phyloP scores from a whole-genome alignment of 2,888 invertebrate genomes.

The Plebejus anna region DNA sequence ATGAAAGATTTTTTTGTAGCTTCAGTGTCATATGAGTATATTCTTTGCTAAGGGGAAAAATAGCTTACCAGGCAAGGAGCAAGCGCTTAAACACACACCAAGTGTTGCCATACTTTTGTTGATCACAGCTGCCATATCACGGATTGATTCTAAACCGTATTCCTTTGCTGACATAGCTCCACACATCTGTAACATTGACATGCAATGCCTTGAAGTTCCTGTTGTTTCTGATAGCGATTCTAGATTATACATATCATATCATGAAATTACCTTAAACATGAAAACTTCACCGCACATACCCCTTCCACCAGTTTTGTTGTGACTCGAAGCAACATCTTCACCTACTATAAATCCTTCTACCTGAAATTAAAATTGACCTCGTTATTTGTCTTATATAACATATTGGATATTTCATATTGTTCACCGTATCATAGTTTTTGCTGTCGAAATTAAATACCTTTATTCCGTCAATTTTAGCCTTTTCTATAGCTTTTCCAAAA shows the following conservation, averaged over 20 bases:
- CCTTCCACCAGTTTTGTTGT: constrained; percentile 80
- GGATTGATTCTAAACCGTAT: constrained; percentile 78
- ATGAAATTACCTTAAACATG: constrained; percentile 68
- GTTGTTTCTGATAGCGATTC: not conserved
- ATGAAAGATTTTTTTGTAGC: not conserved
- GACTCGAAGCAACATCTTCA: constrained; percentile 83
- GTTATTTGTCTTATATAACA: not conserved
- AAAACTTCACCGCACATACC: constrained; percentile 84
- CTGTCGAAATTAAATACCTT: constrained; percentile 53
- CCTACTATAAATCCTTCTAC: constrained; percentile 82
- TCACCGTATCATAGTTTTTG: not conserved
- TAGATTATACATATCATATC: not conserved
- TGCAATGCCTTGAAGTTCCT: not conserved
- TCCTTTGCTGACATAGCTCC: constrained; percentile 86
- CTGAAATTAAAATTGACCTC: constrained; percentile 42
- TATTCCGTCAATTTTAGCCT: constrained; percentile 82
- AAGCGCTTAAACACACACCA: constrained; percentile 84
- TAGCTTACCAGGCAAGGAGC: constrained; percentile 81
- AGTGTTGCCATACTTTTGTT: constrained; percentile 82
- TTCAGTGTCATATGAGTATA: not conserved
- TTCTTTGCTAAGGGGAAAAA: not conserved
- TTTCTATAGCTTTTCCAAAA: constrained; percentile 90
- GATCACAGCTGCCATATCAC: constrained; percentile 63
- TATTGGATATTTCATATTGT: too few species aligned
- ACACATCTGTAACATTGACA: constrained; percentile 73